Evolutionary conservation across 2,797 vertebrate genomes (phyloP), one percentile per base, ranked within the genome.

Genomic region (Phoeniculus purpureus): DNA sequence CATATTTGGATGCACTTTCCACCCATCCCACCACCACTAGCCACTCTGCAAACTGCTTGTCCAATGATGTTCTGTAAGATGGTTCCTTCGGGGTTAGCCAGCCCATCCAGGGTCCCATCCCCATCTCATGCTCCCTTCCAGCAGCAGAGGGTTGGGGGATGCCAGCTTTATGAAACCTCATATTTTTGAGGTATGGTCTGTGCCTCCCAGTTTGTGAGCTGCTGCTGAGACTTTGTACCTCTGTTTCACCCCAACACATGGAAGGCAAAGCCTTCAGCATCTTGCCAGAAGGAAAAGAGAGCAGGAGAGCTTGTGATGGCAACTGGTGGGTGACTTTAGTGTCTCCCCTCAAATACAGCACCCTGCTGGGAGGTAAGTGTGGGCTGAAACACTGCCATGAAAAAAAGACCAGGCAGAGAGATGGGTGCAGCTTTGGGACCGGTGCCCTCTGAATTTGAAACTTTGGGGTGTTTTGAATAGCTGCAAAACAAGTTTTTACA

Each of bases 11-110:
- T 20, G 26, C 15, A 3, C 8, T 61, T 86, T 26, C 19, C 51
- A 81, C 15, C 34, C 47, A n/a, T 18, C 17, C 59, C 74, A 76
- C 15, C 16, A 26, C 37, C 21, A 37, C 31, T 43, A 48, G 7
- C 4, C 14, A 8, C 47, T 29, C 34, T 74, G 54, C 14, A 62
- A 67, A 59, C 31, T 40, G 12, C 51, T 81, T 55, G 25, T 47
- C n/a, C 31, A 50, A 29, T 0, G 0, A 11, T 6, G 31, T 3
- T 3, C 19, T 6, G 1, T 16, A 43, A 5, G 0, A 2, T 32
- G 48, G 15, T 19, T 3, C 1, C 17, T 72, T 9, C 70, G 26
- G 21, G 47, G 22, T 26, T 59, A 32, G 16, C 3, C 52, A 75
- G 48, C 8, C 25, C 43, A 70, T 16, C 1, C 67, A 47, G 16